These are phyloP conservation scores for Myotis lucifugus DNA, from an alignment of 2,113 vertebrate genomes.

Conservation along the genomic window DNA sequence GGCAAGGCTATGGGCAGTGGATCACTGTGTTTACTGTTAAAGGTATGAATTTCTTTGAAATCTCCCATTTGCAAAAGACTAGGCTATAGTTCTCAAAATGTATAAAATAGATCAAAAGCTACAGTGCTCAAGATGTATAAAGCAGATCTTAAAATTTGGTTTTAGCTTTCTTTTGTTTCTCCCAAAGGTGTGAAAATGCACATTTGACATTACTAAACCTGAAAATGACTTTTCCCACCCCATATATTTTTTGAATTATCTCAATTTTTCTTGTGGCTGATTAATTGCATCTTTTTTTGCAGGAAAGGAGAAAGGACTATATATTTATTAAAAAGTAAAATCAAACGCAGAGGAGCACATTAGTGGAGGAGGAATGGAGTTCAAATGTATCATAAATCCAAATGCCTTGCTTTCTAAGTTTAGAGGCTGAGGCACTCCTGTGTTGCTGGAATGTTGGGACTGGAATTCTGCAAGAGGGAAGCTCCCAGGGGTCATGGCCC, in stretches of 20 bases:
- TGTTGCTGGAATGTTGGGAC: neutral
- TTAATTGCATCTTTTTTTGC: neutral
- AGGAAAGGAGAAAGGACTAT: neutral
- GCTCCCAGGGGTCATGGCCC: neutral
- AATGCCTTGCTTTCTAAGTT: neutral
- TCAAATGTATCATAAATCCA: neutral
- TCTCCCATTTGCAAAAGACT: neutral
- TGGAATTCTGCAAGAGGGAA: neutral
- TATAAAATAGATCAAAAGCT: neutral
- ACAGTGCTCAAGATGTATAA: neutral
- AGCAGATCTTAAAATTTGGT: neutral
- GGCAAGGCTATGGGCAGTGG: neutral
- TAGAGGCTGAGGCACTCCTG: neutral
- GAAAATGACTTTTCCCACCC: neutral
- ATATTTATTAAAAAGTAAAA: slow-evolving; percentile 17
- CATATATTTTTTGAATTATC: neutral
- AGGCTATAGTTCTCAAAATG: neutral
- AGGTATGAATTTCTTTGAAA: neutral
- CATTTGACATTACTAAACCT: neutral
- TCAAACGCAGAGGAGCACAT: neutral
- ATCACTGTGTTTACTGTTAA: neutral
- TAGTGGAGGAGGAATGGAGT: neutral
- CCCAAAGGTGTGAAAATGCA: neutral
- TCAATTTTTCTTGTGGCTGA: neutral
- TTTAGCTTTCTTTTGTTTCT: neutral